A percentile compares a stretch with the other conserved stretches of the same genome.
These are phyloP conservation scores for Pogonomyrmex barbatus DNA, from an alignment of 1,140 invertebrate genomes.

Conservation along the genomic window DNA sequence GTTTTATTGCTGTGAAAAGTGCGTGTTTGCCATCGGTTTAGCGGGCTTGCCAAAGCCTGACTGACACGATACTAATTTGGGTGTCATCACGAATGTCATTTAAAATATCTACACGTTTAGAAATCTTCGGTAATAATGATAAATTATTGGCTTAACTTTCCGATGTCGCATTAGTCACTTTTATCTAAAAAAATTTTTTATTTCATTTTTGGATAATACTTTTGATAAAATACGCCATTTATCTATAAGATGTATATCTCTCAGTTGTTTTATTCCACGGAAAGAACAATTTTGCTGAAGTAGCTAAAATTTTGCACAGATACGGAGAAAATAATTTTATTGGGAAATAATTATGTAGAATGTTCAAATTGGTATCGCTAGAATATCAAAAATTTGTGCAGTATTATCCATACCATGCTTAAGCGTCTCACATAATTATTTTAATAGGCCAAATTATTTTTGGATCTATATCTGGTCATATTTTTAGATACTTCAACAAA, in stretches of 20 bases:
- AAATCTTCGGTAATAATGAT: background rate
- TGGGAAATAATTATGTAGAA: too few species aligned
- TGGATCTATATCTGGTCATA: too few species aligned
- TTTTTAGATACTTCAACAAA: too few species aligned
- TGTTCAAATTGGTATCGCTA: too few species aligned
- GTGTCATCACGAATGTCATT: background rate
- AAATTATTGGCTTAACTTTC: background rate
- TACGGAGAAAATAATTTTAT: too few species aligned
- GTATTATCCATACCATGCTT: too few species aligned
- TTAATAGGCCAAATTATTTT: too few species aligned
- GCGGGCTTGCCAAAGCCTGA: conserved; percentile 36
- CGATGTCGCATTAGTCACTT: background rate
- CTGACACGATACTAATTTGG: conserved; percentile 30
- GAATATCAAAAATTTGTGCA: too few species aligned
- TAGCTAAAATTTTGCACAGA: too few species aligned
- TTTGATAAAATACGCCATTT: background rate
- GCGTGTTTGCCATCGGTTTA: conserved; percentile 29
- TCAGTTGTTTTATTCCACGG: background rate
- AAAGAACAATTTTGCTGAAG: too few species aligned
- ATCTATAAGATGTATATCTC: background rate
- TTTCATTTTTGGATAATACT: background rate
- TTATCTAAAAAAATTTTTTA: background rate
- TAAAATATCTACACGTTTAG: background rate
- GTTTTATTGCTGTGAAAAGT: conserved; percentile 51
- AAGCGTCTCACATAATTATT: too few species aligned